Percentiles rank a stretch among this genome's conserved stretches.
These are phyloP conservation scores for Marmota monax DNA, from an alignment of 2,113 vertebrate genomes.

Conservation along the genomic window DNA sequence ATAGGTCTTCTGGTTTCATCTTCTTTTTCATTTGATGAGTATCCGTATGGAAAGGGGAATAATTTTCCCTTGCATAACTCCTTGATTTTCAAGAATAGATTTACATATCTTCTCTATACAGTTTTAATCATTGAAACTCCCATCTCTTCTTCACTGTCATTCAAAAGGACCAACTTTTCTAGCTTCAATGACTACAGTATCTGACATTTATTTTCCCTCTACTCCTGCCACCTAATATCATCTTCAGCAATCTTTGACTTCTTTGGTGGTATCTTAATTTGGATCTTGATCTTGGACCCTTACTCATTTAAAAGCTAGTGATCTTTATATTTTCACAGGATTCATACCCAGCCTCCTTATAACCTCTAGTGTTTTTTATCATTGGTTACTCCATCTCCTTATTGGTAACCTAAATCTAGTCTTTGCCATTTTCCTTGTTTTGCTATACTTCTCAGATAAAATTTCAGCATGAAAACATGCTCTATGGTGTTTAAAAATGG, in stretches of 20 bases:
- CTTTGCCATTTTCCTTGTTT: neutral
- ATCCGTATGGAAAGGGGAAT: accelerated
- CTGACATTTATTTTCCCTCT: neutral
- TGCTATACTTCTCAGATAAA: neutral
- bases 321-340: neutral
- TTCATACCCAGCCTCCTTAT: no score
- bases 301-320: neutral
- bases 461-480: neutral
- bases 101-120: neutral
- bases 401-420: neutral
- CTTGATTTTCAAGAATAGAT: neutral
- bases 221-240: neutral
- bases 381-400: neutral
- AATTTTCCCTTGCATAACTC: neutral
- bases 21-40: neutral
- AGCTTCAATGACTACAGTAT: accelerated
- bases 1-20: neutral
- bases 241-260: neutral
- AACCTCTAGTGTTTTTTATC: neutral
- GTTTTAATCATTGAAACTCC: neutral
- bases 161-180: neutral
- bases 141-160: neutral
- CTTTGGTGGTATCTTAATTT: neutral
- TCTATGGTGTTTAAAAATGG: neutral
- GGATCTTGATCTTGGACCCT: neutral